Evolutionary conservation across 2,888 invertebrate species (phyloP).

Genomic region (Sepioteuthis lessoniana): DNA sequence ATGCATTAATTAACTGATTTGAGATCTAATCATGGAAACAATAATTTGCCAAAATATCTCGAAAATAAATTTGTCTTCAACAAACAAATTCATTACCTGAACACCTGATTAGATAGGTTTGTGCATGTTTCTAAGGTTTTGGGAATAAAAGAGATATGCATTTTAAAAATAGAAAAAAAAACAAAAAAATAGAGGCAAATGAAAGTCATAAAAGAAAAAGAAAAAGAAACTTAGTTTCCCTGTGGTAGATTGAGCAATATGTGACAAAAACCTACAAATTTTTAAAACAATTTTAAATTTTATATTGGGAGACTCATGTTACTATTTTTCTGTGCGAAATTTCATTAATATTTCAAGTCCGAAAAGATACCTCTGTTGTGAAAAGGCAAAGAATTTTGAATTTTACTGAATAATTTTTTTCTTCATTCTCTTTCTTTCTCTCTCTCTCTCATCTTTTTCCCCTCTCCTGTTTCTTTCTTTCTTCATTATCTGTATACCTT

Average conservation of each 20-base stretch:
- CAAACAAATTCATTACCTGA: conserved; percentile 41
- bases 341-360: conserved; percentile 33
- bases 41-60: conserved; percentile 41
- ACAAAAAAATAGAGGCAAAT: not conserved
- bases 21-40: conserved; percentile 42
- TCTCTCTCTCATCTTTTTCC: not conserved
- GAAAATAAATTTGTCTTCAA: conserved; percentile 34
- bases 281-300: conserved; percentile 33
- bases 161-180: not conserved
- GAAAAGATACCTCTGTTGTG: conserved; percentile 33
- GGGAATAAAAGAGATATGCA: not conserved
- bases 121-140: not conserved
- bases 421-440: not conserved
- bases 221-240: not conserved
- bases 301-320: not conserved
- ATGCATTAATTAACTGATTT: conserved; percentile 45
- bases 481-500: not conserved
- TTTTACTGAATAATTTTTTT: not conserved
- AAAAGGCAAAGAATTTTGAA: not conserved
- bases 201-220: not conserved
- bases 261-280: not conserved
- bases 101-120: conserved; percentile 43
- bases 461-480: not conserved
- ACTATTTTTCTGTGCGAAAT: not conserved
- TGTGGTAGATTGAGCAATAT: not conserved